Percentiles rank a stretch among this genome's conserved stretches.
Evolutionary conservation across 2,888 invertebrate species (phyloP).

Genomic region (Pristionchus fissidentatus): DNA sequence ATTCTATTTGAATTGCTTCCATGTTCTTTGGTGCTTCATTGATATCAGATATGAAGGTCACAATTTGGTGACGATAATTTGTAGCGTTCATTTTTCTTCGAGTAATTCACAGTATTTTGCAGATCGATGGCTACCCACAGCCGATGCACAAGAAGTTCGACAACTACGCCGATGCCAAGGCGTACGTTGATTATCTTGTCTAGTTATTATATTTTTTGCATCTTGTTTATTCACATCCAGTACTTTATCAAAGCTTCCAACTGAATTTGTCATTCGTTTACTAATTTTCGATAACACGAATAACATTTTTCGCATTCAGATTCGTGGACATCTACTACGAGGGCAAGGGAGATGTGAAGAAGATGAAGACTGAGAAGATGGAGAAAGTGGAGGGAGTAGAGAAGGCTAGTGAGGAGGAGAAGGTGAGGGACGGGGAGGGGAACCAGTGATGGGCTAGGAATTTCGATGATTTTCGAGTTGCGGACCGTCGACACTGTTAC

Average conservation of each 20-base stretch:
- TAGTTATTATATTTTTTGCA: neutral
- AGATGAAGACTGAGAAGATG: slow-evolving; percentile 37
- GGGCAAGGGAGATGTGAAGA: slow-evolving; percentile 32
- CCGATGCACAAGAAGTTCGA: slow-evolving; percentile 66
- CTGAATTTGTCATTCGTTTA: neutral
- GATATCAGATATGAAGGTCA: neutral
- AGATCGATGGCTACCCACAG: slow-evolving; percentile 66
- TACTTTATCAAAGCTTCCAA: neutral
- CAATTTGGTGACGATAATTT: neutral
- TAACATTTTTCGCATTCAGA: neutral
- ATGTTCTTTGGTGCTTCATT: no score
- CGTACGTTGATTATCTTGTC: neutral
- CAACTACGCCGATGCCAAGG: slow-evolving; percentile 60
- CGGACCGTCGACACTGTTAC: no score
- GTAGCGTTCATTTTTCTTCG: no score
- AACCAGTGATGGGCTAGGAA: slow-evolving; percentile 7
- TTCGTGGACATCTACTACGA: slow-evolving; percentile 47
- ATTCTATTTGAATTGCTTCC: no score
- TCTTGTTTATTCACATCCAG: neutral
- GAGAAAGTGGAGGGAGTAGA: neutral
- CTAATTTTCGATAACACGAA: neutral
- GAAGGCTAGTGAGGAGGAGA: slow-evolving; percentile 20
- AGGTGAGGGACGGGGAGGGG: neutral
- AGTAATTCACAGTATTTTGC: slow-evolving; percentile 30
- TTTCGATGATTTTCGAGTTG: no score